Base-by-base conservation (phyloP, 2,888 invertebrate genomes). In the Oegoconia quadripuncta region DNA sequence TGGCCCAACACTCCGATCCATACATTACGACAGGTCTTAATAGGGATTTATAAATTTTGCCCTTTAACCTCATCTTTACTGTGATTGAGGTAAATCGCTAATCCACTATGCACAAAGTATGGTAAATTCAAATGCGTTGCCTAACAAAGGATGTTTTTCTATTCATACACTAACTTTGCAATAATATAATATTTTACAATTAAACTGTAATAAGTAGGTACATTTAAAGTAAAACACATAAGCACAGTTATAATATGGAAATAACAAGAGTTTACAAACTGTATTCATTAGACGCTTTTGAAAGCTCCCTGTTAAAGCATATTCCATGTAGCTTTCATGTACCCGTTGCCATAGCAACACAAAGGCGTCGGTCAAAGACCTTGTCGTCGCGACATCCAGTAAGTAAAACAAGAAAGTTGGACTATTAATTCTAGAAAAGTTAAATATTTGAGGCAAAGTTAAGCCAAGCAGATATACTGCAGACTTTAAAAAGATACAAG, bases 331-430 rank as follows among this genome's bases (percentile, higher is more conserved):
- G 54, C 64, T 59, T 62, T 63, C 68, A 77, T 67, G 67, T 74
- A 74, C 67, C 53, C 67, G 79, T 84, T 66, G 67, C 71, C 59
- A 77, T 76, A 64, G 74, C 59, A 66, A 79, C 81, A 57, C 58
- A 54, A 71, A 63, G 70, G 74, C 74, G 72, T 74, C 76, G 83
- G 82, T 78, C 83, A 74, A 72, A 71, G 82, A 83, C 81, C 86
- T 73, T 69, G 55, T 42, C 64, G 74, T 71, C 75, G 76, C 74
- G 79, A 79, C 81, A 73, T 63, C 57, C 57, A 64, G 58, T 56
- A 68, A 74, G 70, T 66, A 67, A 72, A 78, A 76, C 71, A 76
- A 79, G 65, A 79, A 72, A 68, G 58, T 60, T 61, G 59, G 59
- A 69, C 68, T 76, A 74, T 72, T 76, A 73, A 73, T 73, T 65